Percentiles rank a stretch among this genome's conserved stretches.
Conservation (phyloP, 2,113 vertebrate genomes). For the Lepus timidus region DNA sequence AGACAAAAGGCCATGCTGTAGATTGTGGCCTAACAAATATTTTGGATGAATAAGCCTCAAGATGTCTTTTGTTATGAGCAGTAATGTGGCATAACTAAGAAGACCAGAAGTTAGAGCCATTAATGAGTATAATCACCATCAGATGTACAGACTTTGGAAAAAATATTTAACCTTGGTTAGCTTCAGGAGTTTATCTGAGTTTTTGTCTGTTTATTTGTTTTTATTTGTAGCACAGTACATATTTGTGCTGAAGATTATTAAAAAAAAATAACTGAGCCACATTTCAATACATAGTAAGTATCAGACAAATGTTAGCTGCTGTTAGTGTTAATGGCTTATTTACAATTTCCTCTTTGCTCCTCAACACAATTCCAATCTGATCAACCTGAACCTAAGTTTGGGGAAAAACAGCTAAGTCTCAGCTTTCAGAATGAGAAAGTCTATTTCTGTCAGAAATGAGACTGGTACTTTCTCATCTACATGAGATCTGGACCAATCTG, state of each 20-base stretch:
- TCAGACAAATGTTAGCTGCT: neutral
- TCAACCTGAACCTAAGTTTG: neutral
- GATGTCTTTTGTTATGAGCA: neutral
- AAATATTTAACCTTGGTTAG: neutral
- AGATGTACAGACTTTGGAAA: neutral
- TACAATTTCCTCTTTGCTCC: neutral
- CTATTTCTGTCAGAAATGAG: neutral
- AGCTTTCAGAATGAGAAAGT: neutral
- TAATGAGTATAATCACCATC: neutral
- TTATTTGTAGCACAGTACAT: neutral
- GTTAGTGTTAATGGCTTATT: neutral
- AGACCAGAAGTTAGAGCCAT: neutral
- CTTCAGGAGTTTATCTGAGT: neutral
- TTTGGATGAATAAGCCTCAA: neutral
- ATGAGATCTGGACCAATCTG: neutral
- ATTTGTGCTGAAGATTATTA: neutral
- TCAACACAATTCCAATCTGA: neutral
- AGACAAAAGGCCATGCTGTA: neutral
- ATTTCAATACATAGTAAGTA: neutral
- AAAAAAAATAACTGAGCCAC: neutral
- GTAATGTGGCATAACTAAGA: neutral
- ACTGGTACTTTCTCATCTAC: neutral
- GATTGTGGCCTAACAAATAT: neutral
- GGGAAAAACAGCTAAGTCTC: neutral
- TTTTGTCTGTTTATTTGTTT: neutral